phyloP scores from a whole-genome alignment of 2,113 vertebrate genomes.

The Ranitomeya variabilis region DNA sequence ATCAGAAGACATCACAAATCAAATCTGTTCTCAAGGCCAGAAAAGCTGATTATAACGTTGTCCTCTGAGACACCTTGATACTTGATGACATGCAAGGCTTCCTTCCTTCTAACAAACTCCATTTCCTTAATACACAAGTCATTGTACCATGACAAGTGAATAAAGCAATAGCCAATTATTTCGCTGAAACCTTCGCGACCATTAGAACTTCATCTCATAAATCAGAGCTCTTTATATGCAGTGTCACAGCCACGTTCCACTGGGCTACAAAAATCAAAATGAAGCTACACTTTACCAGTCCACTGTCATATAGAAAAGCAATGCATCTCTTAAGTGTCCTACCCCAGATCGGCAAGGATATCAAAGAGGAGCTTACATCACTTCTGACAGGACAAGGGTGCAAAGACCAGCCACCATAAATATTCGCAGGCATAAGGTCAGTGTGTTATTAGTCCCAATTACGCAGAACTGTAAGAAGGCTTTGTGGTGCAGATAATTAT shows the following conservation, averaged over 20 bases:
- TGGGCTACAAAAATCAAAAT: conserved; percentile 41
- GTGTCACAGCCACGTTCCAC: conserved; percentile 48
- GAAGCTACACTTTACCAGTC: conserved; percentile 50
- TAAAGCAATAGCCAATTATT: conserved; percentile 58
- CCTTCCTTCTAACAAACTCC: conserved; percentile 44
- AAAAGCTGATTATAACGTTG: conserved; percentile 56
- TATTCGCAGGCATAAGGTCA: conserved; percentile 66
- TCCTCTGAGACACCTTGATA: conserved; percentile 57
- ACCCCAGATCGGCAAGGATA: conserved; percentile 18
- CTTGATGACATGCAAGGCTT: conserved; percentile 53
- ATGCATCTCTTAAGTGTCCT: conserved; percentile 52
- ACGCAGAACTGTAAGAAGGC: conserved; percentile 63
- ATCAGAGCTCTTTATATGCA: conserved; percentile 55
- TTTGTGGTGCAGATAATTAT: conserved; percentile 67
- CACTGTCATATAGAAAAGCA: conserved; percentile 53
- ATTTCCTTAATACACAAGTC: conserved; percentile 45
- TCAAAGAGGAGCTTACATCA: conserved; percentile 52
- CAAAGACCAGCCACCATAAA: conserved; percentile 62
- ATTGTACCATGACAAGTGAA: conserved; percentile 54
- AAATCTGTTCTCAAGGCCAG: conserved; percentile 57
- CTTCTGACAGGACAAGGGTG: conserved; percentile 52
- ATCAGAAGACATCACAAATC: neutral
- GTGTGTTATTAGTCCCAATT: conserved; percentile 71
- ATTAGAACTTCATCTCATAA: conserved; percentile 57
- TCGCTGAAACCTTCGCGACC: conserved; percentile 50